Base-by-base conservation (phyloP, 2,113 vertebrate species). In the Neotragus pygmaeus region DNA sequence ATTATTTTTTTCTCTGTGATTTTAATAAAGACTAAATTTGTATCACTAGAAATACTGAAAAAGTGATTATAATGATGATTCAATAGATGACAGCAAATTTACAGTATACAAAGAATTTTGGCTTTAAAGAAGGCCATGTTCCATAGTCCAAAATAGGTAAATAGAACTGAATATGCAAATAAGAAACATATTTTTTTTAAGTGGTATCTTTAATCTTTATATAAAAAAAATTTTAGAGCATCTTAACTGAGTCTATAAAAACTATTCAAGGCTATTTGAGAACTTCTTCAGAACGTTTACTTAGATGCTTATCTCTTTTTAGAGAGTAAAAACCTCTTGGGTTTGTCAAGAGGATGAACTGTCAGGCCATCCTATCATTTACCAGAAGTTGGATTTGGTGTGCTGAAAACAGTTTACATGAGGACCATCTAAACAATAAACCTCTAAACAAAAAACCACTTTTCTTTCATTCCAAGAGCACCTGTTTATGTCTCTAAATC, bases 11-110 rank as follows among this genome's bases (percentile, higher is more conserved):
- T 13, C 25, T 78, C 82, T 95, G 47, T 14, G 91, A 36, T 93
- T 85, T 86, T 78, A 64, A 90, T 70, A 91, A 90, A 83, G 92
- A 81, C 19, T 84, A 93, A 86, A 96, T 36, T 33, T 8, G 27
- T 96, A 64, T 89, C 57, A 93, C 78, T 70, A 93, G 33, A 94
- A 95, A 95, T 60, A 85, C 3, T 36, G 85, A 73, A 62, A 43
- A 14, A 86, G 11, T 77, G 7, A 82, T 80, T 88, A 39, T 70
- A 33, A 95, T 45, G 81, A 83, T 21, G 36, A 94, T n/a, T 60
- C 23, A 81, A 81, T 2, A 94, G 27, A 51, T 39, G 60, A 17
- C 39, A 85, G 49, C 53, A 82, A 58, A 94, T 55, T 88, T 49
- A 90, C 4, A 92, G n/a, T 16, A 93, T 11, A n/a, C 1, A 33